Base-by-base conservation (phyloP, 1,140 invertebrate genomes). In the Melanaphis sacchari region DNA sequence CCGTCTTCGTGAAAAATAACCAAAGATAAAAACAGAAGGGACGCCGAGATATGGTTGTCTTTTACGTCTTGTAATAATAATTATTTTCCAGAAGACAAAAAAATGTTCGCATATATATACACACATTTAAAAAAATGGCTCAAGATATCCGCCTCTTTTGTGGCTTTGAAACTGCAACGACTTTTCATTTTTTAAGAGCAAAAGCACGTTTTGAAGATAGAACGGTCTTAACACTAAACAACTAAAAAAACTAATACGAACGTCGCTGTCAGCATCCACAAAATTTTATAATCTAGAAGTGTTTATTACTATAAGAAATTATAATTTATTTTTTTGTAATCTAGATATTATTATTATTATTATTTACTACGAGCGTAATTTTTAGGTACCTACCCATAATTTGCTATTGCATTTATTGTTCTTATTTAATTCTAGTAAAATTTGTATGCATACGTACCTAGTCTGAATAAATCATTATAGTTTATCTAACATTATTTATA, bases 61-160 rank as follows among this genome's bases (percentile, higher is more conserved):
- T 91, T 91, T 91, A 91, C 66, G 81, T 93, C 46, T 93, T 84
- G 76, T 81, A 93, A 93, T 93, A 85, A 93, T 93, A 85, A 92
- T 92, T 76, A 89, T 89, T 89, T 88, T 89, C 49, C 88, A 49
- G 36, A 38, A 24, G n/a, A 89, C 31, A 52, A 87, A 88, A 54
- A 89, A 89, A 52, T 89, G 46, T 54, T 24, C 15, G 59, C 87
- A 26, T 85, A 85, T 89, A 52, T 89, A 89, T 89, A 8, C 46
- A 87, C 11, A 89, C 87, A 36, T 89, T 54, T 26, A 26, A 89
- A 89, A 89, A 52, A 89, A 89, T 52, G 49, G 22, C 7, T 22
- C 36, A 31, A 89, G 88, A 89, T 89, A 89, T 36, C 88, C n/a
- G 46, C 36, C 46, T 49, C 15, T 9, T 54, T 54, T 89, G 88